Percentiles rank a stretch among this genome's conserved stretches.
These are phyloP conservation scores for Diplodus sargus DNA, from an alignment of 2,797 vertebrate genomes.

Conservation along the genomic window DNA sequence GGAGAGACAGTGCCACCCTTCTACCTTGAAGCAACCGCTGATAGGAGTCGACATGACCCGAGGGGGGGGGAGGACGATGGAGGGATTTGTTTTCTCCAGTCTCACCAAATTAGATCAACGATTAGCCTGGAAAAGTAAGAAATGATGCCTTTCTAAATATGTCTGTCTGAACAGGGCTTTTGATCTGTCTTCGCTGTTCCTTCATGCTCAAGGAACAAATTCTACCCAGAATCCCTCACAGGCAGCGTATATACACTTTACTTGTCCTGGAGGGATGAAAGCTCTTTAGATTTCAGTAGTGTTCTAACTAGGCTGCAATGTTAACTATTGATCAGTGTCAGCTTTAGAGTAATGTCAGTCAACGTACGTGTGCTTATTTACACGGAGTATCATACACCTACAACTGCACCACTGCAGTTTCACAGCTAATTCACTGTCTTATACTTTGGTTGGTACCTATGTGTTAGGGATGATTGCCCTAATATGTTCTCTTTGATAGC, in stretches of 20 bases:
- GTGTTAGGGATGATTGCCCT: constrained; percentile 17
- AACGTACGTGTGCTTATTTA: constrained; percentile 60
- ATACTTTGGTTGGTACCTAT: constrained; percentile 46
- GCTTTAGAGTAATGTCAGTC: constrained; percentile 59
- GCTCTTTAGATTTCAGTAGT: constrained; percentile 47
- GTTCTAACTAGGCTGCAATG: constrained; percentile 46
- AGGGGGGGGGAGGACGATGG: not conserved
- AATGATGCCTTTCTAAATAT: constrained; percentile 27
- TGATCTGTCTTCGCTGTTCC: constrained; percentile 37
- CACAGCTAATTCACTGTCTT: constrained; percentile 13
- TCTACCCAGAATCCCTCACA: constrained; percentile 47
- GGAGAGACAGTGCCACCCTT: constrained; percentile 14
- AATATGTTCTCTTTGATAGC: not conserved
- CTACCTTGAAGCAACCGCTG: constrained; percentile 39
- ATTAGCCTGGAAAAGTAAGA: constrained; percentile 40
- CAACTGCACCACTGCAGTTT: constrained; percentile 22
- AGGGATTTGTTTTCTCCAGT: constrained; percentile 37
- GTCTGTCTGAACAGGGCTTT: constrained; percentile 25
- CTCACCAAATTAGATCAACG: constrained; percentile 51
- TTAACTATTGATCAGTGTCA: constrained; percentile 46
- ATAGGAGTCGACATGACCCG: constrained; percentile 37
- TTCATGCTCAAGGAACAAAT: constrained; percentile 63
- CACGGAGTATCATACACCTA: constrained; percentile 54
- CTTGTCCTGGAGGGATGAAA: constrained; percentile 43
- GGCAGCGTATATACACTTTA: constrained; percentile 40